These are phyloP conservation scores for Volucella zonaria DNA, from an alignment of 2,888 invertebrate species.

Conservation along the genomic window DNA sequence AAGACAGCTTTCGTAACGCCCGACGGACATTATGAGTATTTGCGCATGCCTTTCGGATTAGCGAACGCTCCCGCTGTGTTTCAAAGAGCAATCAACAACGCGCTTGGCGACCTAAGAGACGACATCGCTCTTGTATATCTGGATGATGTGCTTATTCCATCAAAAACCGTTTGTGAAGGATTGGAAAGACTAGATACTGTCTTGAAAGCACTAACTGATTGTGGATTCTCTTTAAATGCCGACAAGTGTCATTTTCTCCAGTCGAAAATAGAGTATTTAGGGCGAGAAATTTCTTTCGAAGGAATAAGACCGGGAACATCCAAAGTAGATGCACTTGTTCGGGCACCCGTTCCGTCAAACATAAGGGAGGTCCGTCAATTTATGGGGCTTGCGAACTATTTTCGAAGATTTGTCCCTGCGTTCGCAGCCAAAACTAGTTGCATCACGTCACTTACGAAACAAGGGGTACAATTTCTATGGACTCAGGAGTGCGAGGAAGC, in stretches of 20 bases:
- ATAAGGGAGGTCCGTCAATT: constrained; percentile 48
- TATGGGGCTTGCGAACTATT: constrained; percentile 43
- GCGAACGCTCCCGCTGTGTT: constrained; percentile 25
- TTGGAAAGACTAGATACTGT: constrained; percentile 17
- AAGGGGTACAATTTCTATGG: constrained; percentile 22
- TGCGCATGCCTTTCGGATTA: constrained; percentile 79
- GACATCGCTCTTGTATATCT: constrained; percentile 20
- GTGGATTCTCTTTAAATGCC: constrained; percentile 68
- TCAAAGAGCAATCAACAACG: constrained; percentile 26
- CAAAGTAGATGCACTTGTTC: constrained; percentile 35
- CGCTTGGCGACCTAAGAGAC: constrained; percentile 9
- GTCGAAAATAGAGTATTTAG: constrained; percentile 74
- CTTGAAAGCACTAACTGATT: constrained; percentile 53
- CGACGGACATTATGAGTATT: constrained; percentile 23
- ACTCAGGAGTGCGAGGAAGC: constrained; percentile 6
- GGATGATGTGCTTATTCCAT: constrained; percentile 24
- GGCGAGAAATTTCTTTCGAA: constrained; percentile 70
- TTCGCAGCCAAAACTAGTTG: constrained; percentile 17
- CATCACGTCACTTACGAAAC: constrained; percentile 23
- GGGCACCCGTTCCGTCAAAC: constrained; percentile 24
- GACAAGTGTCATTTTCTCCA: constrained; percentile 70
- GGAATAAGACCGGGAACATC: constrained; percentile 34
- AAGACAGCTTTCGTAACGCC: constrained; percentile 26
- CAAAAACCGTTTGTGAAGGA: constrained; percentile 30
- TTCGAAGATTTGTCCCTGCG: constrained; percentile 46